A percentile compares a stretch with the other conserved stretches of the same genome.
These are phyloP conservation scores for Propithecus perrieri DNA, from an alignment of 2,797 vertebrate genomes.

Conservation along the genomic window DNA sequence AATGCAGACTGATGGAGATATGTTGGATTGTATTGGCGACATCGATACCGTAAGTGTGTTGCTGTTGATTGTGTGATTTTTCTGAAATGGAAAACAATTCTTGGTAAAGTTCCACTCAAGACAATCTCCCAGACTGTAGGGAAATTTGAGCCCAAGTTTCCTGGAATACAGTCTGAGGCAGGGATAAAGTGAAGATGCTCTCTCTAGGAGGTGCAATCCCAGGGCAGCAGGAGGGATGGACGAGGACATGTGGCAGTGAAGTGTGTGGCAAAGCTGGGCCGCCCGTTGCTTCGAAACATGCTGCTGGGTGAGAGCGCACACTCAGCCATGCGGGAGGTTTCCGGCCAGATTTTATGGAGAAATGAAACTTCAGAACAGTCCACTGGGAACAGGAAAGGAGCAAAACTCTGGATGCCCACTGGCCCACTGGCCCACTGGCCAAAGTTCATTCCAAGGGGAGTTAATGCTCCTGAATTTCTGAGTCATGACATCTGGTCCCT, in stretches of 20 bases:
- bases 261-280: not conserved
- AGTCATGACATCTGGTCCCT: not conserved
- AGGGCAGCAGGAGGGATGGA: not conserved
- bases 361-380: too few species aligned
- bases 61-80: not conserved
- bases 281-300: accelerated
- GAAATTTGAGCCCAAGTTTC: not conserved
- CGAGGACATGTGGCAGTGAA: accelerated
- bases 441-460: accelerated
- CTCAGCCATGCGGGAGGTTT: accelerated
- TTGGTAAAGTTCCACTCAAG: not conserved
- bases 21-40: not conserved
- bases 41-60: not conserved
- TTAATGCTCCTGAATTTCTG: accelerated
- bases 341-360: not conserved
- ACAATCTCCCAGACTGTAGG: not conserved
- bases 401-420: not conserved
- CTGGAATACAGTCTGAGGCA: not conserved
- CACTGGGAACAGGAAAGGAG: too few species aligned
- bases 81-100: not conserved
- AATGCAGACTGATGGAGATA: not conserved
- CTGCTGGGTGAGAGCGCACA: accelerated
- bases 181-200: accelerated
- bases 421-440: too few species aligned
- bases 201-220: not conserved